Evolutionary conservation across 2,113 vertebrate species (phyloP).

Genomic region (Chionis minor): DNA sequence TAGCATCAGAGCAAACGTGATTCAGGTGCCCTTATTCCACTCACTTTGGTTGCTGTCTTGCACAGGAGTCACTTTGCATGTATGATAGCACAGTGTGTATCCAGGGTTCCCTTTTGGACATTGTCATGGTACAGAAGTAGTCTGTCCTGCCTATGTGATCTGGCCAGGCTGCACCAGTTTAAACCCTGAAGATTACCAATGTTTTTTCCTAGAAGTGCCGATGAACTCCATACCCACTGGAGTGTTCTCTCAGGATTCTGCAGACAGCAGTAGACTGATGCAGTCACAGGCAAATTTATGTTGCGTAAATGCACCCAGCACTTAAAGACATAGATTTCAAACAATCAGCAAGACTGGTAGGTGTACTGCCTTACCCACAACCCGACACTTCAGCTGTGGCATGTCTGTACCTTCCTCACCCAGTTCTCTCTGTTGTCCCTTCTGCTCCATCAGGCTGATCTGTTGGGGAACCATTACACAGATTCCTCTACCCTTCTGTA

Average conservation of each 20-base stretch:
- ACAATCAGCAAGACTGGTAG: accelerated
- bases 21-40: not conserved
- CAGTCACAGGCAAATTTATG: not conserved
- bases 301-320: not conserved
- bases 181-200: not conserved
- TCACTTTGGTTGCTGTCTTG: not conserved
- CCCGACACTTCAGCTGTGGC: not conserved
- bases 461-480: not conserved
- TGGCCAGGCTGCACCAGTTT: not conserved
- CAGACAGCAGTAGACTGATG: not conserved
- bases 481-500: not conserved
- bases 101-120: not conserved
- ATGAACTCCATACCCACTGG: not conserved
- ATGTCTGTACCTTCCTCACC: not conserved
- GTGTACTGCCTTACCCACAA: not conserved
- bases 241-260: not conserved
- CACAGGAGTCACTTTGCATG: not conserved
- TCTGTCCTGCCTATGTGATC: not conserved
- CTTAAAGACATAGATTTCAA: not conserved
- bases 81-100: not conserved
- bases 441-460: not conserved
- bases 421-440: not conserved
- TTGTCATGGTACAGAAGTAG: not conserved
- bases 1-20: not conserved
- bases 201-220: not conserved